These are phyloP conservation scores for Phodopus roborovskii DNA, from an alignment of 2,113 vertebrate genomes.

Conservation along the genomic window DNA sequence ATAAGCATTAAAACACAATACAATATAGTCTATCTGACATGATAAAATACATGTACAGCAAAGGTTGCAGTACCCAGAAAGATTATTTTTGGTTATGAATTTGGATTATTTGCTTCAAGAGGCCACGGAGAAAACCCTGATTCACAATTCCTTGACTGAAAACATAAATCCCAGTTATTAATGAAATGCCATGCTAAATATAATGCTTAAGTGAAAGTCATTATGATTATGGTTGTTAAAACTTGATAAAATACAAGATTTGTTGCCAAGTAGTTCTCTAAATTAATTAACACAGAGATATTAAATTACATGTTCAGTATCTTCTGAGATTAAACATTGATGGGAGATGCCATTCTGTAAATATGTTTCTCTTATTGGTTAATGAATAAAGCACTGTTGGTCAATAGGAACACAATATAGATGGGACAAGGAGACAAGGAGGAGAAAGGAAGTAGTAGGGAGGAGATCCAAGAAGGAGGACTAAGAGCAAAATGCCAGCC, in stretches of 20 bases:
- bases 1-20: neutral
- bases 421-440: too few relatives aligned
- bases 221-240: neutral
- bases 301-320: neutral
- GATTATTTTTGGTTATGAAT: too few relatives aligned
- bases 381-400: too few relatives aligned
- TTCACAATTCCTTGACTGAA: neutral
- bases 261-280: neutral
- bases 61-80: too few relatives aligned
- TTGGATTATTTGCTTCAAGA: neutral
- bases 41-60: neutral
- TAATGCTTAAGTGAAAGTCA: neutral
- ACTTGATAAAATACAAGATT: neutral
- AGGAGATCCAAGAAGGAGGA: too few relatives aligned
- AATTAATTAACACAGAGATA: neutral
- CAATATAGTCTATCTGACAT: neutral
- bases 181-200: neutral
- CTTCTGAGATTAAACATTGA: neutral
- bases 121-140: neutral
- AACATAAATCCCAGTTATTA: neutral
- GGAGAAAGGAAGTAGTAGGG: too few relatives aligned
- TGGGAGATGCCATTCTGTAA: too few relatives aligned
- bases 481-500: too few relatives aligned
- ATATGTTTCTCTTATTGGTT: too few relatives aligned
- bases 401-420: too few relatives aligned